Evolutionary conservation across 2,113 vertebrate genomes (phyloP), one percentile per base, ranked within the genome.

Genomic region (Ancistrus triradiatus): DNA sequence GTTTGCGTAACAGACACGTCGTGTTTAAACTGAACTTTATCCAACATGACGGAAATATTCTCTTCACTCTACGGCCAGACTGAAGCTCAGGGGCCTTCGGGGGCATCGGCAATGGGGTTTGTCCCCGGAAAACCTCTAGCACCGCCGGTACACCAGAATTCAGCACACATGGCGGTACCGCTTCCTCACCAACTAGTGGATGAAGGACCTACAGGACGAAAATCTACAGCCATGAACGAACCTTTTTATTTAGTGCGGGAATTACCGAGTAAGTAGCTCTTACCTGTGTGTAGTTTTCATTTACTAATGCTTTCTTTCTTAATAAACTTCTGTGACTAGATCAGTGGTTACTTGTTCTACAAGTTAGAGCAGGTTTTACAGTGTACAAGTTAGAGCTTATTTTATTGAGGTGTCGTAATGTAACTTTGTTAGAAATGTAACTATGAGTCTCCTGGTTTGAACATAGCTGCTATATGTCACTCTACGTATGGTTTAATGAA

Each of bases 231-330:
- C 6, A 87, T 88, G 69, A 89, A 91, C 63, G 93, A 93, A 31
- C 94, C 93, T 1, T 95, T 95, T 70, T 95, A 97, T 63, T 79
- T 95, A 48, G 85, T 97, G 73, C 80, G 93, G 53, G 93, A 95
- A 69, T 81, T 94, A 21, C 92, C 94, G 44, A 91, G 94, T 97
- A 33, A 63, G 58, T 27, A 37, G 14, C 35, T 11, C 35, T 2
- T 3, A 18, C 6, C 47, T 21, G 0, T 1, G 14, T 18, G 3
- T 4, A 1, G 7, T 15, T 24, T 1, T 18, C 33, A 2, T 51
- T 17, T 13, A 6, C 13, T n/a, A 7, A 25, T 47, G 6, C 10
- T 52, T 40, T 15, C n/a, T 56, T 11, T 9, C 0, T 35, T n/a
- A n/a, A n/a, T n/a, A n/a, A n/a, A n/a, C n/a, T n/a, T n/a, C n/a